These are phyloP conservation scores for Anomalospiza imberbis DNA, from an alignment of 2,797 vertebrate genomes.

Conservation along the genomic window DNA sequence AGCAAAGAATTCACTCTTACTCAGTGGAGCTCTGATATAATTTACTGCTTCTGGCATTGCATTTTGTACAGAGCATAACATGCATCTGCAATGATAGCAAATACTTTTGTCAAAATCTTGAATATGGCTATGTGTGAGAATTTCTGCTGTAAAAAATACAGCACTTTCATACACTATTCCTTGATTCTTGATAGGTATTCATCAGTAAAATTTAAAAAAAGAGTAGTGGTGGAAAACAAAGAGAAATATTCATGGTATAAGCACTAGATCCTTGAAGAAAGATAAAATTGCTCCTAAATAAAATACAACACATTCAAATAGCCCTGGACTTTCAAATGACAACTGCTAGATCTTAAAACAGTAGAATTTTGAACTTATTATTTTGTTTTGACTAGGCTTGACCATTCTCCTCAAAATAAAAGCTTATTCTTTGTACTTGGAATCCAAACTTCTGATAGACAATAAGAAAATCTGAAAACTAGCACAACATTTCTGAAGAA, in stretches of 20 bases:
- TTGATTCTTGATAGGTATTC: background rate
- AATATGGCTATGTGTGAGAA: background rate
- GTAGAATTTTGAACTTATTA: background rate
- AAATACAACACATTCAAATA: constrained; percentile 22
- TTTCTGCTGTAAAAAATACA: background rate
- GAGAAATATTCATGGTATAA: background rate
- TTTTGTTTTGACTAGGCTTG: background rate
- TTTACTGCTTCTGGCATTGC: background rate
- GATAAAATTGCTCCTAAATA: background rate
- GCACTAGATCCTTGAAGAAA: background rate
- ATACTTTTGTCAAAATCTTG: background rate
- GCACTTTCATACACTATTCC: background rate
- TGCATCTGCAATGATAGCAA: background rate
- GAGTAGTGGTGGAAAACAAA: background rate
- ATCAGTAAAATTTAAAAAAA: background rate
- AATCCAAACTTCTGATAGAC: background rate
- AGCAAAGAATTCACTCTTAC: background rate
- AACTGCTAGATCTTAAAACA: background rate
- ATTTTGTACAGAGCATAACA: background rate
- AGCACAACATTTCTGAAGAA: background rate
- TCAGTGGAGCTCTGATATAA: background rate
- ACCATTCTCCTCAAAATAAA: constrained; percentile 9
- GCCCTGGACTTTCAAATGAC: constrained; percentile 10
- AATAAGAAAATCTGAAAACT: background rate
- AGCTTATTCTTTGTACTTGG: background rate